Evolutionary conservation across 2,888 invertebrate species (phyloP).

Genomic region (Ptychoptera albimana): DNA sequence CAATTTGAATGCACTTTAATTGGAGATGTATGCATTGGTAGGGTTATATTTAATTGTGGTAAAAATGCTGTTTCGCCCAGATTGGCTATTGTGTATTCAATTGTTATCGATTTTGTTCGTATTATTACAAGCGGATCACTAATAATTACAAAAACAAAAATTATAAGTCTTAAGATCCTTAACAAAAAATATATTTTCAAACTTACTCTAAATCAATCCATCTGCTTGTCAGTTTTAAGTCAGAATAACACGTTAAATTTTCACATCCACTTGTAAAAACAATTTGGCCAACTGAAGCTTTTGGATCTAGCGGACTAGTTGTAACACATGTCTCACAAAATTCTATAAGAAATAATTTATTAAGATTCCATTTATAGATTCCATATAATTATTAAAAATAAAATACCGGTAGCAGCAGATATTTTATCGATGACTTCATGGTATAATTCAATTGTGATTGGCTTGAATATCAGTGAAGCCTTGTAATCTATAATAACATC

Average conservation of each 20-base stretch:
- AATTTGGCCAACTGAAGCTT: constrained; percentile 6
- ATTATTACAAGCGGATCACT: constrained; percentile 8
- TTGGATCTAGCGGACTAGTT: constrained; percentile 8
- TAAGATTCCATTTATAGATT: no score
- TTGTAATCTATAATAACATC: background rate
- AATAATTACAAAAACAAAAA: background rate
- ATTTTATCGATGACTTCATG: background rate
- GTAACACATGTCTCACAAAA: constrained; percentile 10
- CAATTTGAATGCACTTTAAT: constrained; percentile 9
- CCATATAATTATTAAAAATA: background rate
- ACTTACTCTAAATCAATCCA: background rate
- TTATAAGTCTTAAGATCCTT: background rate
- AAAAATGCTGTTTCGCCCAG: constrained; percentile 23
- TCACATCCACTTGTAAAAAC: constrained; percentile 9
- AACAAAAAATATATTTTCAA: background rate
- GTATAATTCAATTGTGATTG: background rate
- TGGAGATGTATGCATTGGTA: constrained; percentile 16
- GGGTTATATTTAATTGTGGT: constrained; percentile 17
- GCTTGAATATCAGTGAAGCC: background rate
- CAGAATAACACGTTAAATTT: constrained; percentile 7
- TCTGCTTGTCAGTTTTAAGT: constrained; percentile 4
- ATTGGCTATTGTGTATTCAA: constrained; percentile 16
- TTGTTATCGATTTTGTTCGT: constrained; percentile 4
- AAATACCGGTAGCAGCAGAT: background rate
- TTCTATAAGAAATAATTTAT: background rate